Base-by-base conservation (phyloP, 2,797 vertebrate genomes). In the Todus mexicanus region DNA sequence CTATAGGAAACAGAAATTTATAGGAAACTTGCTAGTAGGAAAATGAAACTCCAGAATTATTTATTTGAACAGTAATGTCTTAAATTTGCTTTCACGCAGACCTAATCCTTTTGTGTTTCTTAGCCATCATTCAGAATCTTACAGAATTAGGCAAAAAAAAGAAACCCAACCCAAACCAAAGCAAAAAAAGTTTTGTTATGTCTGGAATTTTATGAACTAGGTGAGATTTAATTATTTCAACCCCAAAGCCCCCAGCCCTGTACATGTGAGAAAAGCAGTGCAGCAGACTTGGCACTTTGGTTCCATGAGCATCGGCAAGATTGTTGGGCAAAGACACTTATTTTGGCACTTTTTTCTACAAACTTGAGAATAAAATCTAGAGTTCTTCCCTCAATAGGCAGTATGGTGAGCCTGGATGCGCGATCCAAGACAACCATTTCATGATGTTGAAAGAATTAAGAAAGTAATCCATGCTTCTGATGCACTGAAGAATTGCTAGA, bases 391-490 rank as follows among this genome's bases (percentile, higher is more conserved):
- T 60, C 72, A 54, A 7, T 1, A 63, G 59, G 7, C 83, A 70
- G 7, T 21, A 47, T 12, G 26, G 43, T 50, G 60, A 73, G 6
- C 69, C 38, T 73, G 63, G n/a, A 33, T 50, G 17, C 73, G 33
- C 50, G 76, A 87, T 40, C 40, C 29, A 47, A 53, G 57, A 76
- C 71, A 87, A 75, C 14, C 4, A 51, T 71, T 92, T 90, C 37
- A 61, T 68, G 76, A 92, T 66, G 51, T 84, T 78, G 70, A 85
- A 91, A 79, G 56, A 86, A 76, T 88, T 84, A 75, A 81, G 56
- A 80, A 95, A 87, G 29, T 66, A 70, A 78, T 87, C 63, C 53
- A 86, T 92, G 48, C 42, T 88, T 95, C 73, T 86, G 84, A 86
- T 91, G 78, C 47, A n/a, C 43, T 64, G 66, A 93, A 56, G 54